Evolutionary conservation across 2,888 invertebrate species (phyloP), one percentile per base, ranked within the genome.

Genomic region (Tetanocera ferruginea): DNA sequence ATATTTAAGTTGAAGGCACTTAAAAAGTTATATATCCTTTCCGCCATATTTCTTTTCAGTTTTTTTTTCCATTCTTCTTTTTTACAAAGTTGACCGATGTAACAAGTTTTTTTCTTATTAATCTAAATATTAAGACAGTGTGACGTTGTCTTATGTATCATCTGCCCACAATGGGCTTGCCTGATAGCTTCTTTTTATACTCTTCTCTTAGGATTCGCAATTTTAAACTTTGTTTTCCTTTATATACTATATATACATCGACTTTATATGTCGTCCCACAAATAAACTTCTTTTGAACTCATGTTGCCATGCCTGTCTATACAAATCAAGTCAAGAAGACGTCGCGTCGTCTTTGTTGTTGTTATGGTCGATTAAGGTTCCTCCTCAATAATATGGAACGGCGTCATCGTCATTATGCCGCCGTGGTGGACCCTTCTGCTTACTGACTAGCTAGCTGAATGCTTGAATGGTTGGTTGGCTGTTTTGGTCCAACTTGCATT

Each of bases 331-430:
- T 43, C 76, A 28, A 75, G 37, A 14, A 34, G 60, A n/a, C 51
- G 51, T n/a, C 14, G 23, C 71, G 37, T 31, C 71, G 57, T 55
- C 37, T 37, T 43, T 23, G 69, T 43, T 17, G 49, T 70, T 70
- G 69, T 62, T 69, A 19, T 62, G 76, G 70, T 70, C 76, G 70
- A 69, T 75, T 75, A 75, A 55, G 55, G 66, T 55, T 11, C 55
- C 66, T 75, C 75, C 67, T 52, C 66, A 43, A 69, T 62, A 57
- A 76, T 49, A 43, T 57, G 43, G 51, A 25, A 57, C 60, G n/a
- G 6, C 66, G 14, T 23, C 75, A 17, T 23, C 31, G 66, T 66
- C 57, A 25, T 66, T 51, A 11, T 25, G 34, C 43, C 28, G 43
- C 62, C 62, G 71, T n/a, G n/a, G 55, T 23, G 9, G 25, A 19